Evolutionary conservation across 2,797 vertebrate species (phyloP).

Genomic region (Peromyscus eremicus): DNA sequence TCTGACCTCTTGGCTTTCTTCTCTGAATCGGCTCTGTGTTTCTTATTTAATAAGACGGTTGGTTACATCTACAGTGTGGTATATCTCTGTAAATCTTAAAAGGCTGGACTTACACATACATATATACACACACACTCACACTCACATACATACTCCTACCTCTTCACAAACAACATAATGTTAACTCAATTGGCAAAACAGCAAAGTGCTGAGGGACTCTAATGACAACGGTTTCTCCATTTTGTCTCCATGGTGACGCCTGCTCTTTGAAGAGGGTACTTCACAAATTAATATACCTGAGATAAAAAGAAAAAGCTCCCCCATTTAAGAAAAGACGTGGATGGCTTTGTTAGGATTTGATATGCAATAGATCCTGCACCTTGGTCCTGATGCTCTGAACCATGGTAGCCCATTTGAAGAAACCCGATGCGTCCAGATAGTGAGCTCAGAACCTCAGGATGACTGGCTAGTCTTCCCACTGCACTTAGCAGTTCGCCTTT

Average conservation of each 20-base stretch:
- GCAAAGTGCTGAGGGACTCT: background rate
- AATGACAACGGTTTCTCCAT: background rate
- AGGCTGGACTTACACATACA: background rate
- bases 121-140: background rate
- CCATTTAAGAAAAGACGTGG: background rate
- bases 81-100: background rate
- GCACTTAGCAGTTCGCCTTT: background rate
- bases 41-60: too few relatives aligned
- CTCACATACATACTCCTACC: background rate
- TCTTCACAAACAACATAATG: background rate
- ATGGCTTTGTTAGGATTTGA: background rate
- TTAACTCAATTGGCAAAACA: background rate
- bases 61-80: too few relatives aligned
- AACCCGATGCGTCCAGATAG: background rate
- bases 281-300: conserved; percentile 60
- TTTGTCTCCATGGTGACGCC: conserved; percentile 48
- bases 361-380: background rate
- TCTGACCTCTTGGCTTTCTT: too few relatives aligned
- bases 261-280: conserved; percentile 40
- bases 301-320: background rate
- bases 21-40: too few relatives aligned
- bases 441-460: background rate
- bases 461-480: background rate
- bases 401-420: background rate
- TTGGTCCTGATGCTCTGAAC: background rate